A percentile compares a stretch with the other conserved stretches of the same genome.
Evolutionary conservation across 2,797 vertebrate species (phyloP).

Genomic region (Ctenosaura bakeri): DNA sequence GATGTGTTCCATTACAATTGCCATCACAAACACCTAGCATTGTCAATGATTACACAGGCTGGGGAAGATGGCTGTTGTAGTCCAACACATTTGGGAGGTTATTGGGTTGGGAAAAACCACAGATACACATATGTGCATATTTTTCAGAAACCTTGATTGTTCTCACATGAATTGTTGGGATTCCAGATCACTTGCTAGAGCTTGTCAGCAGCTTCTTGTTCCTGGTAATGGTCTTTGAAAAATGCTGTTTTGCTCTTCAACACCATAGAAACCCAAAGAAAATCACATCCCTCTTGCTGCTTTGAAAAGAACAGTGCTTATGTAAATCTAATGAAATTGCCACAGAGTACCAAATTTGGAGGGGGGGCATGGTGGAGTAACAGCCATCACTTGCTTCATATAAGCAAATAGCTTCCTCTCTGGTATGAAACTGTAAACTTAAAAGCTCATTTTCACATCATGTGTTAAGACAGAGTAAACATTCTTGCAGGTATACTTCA

Average conservation of each 20-base stretch:
- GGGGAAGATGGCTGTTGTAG: not conserved
- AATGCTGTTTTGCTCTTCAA: not conserved
- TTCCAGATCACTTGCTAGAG: conserved; percentile 22
- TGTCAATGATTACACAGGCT: not conserved
- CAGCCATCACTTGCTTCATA: conserved; percentile 6
- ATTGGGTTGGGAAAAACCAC: not conserved
- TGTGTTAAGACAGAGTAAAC: not conserved
- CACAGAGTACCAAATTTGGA: not conserved
- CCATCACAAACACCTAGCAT: not conserved
- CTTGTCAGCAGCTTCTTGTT: conserved; percentile 26
- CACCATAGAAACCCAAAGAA: not conserved
- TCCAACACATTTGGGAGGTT: not conserved
- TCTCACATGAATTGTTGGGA: conserved; percentile 32
- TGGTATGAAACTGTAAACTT: not conserved
- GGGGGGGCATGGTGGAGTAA: not conserved
- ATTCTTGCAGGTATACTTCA: not conserved
- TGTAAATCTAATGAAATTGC: conserved; percentile 15
- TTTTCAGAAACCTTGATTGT: not conserved
- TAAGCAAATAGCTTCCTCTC: not conserved
- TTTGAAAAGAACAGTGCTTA: conserved; percentile 29
- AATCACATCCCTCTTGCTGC: not conserved
- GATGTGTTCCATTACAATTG: not conserved
- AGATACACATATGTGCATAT: conserved; percentile 31
- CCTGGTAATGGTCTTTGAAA: conserved; percentile 27
- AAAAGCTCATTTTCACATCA: not conserved